Percentiles rank a stretch among this genome's conserved stretches.
These are phyloP conservation scores for Hyles euphorbiae DNA, from an alignment of 1,140 invertebrate species.

Conservation along the genomic window DNA sequence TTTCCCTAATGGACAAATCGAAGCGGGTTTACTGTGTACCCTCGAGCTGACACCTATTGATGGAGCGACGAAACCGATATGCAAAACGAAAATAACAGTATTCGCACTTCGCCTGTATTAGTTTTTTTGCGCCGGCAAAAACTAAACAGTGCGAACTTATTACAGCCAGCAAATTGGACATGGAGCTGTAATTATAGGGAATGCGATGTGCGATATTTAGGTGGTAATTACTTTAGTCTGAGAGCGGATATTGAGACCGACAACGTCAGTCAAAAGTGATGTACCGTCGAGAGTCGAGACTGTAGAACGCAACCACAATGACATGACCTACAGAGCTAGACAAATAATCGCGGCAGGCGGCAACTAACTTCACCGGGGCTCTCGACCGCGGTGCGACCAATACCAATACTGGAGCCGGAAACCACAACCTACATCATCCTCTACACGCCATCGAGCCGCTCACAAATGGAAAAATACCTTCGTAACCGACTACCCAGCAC, in stretches of 20 bases:
- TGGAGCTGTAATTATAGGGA: constrained; percentile 44
- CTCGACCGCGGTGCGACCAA: constrained; percentile 36
- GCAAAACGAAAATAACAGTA: constrained; percentile 63
- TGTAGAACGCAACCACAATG: not conserved
- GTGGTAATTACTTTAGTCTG: constrained; percentile 46
- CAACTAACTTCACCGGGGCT: constrained; percentile 15
- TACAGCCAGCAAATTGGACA: constrained; percentile 50
- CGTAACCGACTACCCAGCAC: constrained; percentile 27
- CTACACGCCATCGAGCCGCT: constrained; percentile 25
- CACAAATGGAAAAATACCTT: constrained; percentile 52
- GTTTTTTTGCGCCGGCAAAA: constrained; percentile 47
- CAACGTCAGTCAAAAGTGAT: constrained; percentile 12
- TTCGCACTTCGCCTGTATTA: constrained; percentile 43
- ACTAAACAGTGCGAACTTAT: constrained; percentile 43
- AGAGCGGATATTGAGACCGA: constrained; percentile 33
- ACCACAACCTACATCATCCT: constrained; percentile 53
- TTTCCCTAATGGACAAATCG: constrained; percentile 58
- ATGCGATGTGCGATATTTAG: constrained; percentile 43
- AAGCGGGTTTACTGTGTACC: constrained; percentile 22
- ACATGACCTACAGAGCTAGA: constrained; percentile 32
- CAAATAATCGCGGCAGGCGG: constrained; percentile 22
- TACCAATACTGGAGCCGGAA: constrained; percentile 28
- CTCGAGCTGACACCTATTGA: constrained; percentile 40
- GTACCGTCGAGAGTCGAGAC: not conserved
- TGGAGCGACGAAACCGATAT: constrained; percentile 52